Evolutionary conservation across 2,113 vertebrate genomes (phyloP).

Genomic region (Kryptolebias marmoratus): DNA sequence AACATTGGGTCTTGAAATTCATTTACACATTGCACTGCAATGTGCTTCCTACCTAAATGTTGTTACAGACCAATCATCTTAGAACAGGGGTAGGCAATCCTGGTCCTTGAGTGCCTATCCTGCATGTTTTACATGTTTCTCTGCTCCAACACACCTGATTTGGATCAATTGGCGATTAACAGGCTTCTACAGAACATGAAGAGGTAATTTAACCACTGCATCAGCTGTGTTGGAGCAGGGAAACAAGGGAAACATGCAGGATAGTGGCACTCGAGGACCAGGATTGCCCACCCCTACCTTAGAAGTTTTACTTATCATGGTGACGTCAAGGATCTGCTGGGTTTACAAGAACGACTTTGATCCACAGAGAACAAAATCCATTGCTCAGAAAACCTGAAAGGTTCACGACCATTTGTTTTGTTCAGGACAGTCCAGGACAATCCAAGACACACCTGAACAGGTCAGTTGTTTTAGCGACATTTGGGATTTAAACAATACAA

Average conservation of each 20-base stretch:
- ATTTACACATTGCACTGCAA: background rate
- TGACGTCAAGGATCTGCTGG: background rate
- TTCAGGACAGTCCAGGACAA: background rate
- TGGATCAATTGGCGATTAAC: no score
- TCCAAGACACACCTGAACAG: background rate
- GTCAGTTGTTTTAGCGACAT: background rate
- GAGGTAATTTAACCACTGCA: no score
- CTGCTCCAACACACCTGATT: no score
- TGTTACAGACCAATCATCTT: background rate
- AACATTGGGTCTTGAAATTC: background rate
- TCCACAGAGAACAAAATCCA: background rate
- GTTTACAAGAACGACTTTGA: background rate
- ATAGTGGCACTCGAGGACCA: no score
- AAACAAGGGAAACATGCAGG: no score
- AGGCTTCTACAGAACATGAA: no score
- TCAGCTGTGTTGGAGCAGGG: no score
- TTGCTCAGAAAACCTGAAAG: background rate
- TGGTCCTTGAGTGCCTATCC: no score
- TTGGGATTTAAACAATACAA: background rate
- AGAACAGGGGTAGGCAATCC: background rate
- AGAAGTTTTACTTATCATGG: background rate
- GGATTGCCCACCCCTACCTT: no score
- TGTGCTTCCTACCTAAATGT: background rate
- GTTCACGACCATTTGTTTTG: no score
- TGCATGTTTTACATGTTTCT: no score